phyloP scores from a whole-genome alignment of 2,113 vertebrate genomes.

The Gavia stellata region DNA sequence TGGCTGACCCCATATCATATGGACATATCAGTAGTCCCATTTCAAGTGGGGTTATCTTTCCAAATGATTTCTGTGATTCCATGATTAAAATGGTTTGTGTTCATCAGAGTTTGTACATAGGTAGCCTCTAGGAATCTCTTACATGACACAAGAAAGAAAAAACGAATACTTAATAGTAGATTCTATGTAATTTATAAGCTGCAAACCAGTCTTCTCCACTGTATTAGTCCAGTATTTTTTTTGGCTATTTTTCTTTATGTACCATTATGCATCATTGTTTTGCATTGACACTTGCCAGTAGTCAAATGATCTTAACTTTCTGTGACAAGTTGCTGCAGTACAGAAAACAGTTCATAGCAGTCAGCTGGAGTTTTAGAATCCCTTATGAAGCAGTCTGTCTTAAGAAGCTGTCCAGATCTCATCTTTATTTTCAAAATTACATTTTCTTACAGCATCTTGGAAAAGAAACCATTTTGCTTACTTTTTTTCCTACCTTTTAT shows the following conservation, averaged over 20 bases:
- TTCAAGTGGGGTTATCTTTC: neutral
- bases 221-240: neutral
- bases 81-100: neutral
- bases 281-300: neutral
- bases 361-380: neutral
- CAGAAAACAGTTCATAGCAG: neutral
- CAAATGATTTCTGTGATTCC: neutral
- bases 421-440: neutral
- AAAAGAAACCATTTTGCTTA: neutral
- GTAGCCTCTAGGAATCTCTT: neutral
- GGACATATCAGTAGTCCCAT: neutral
- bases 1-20: accelerated
- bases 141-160: neutral
- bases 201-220: neutral
- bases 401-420: neutral
- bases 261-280: neutral
- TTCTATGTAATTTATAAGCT: neutral
- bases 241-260: neutral
- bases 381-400: neutral
- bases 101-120: neutral
- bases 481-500: neutral
- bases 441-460: neutral
- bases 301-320: neutral
- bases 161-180: neutral
- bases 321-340: neutral